Evolutionary conservation across 2,888 invertebrate species (phyloP).

Genomic region (Hoplodrina blanda): DNA sequence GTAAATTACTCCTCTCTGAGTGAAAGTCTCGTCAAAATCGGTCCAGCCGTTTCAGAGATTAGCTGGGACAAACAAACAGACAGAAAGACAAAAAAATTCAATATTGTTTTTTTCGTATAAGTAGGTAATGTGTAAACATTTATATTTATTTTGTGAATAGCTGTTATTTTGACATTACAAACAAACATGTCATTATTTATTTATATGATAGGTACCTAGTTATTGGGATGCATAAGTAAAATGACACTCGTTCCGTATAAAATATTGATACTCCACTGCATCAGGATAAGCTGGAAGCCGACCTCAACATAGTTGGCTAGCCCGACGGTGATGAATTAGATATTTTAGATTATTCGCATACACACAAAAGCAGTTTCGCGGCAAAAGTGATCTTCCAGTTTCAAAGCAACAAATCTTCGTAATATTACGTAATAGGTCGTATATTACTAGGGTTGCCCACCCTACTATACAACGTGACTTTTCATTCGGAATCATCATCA

Average conservation of each 20-base stretch:
- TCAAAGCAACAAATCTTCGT: constrained; percentile 43
- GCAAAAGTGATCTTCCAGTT: constrained; percentile 56
- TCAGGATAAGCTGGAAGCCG: constrained; percentile 36
- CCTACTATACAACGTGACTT: too few species aligned
- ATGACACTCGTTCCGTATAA: constrained; percentile 17
- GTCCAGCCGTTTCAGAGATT: too few species aligned
- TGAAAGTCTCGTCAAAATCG: too few species aligned
- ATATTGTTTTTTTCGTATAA: too few species aligned
- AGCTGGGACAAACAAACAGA: too few species aligned
- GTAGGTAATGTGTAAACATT: too few species aligned
- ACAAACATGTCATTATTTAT: too few species aligned
- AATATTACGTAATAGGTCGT: constrained; percentile 57
- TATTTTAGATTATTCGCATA: constrained; percentile 50
- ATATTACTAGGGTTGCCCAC: background rate
- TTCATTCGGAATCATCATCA: too few species aligned
- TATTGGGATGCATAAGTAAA: constrained; percentile 3
- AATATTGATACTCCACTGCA: constrained; percentile 20
- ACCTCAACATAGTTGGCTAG: constrained; percentile 53
- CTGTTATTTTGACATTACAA: too few species aligned
- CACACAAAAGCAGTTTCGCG: constrained; percentile 39
- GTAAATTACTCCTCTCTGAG: too few species aligned
- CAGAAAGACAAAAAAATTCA: too few species aligned
- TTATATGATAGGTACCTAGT: background rate
- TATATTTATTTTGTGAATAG: too few species aligned
- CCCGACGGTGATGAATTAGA: constrained; percentile 49